Evolutionary conservation across 1,140 invertebrate species (phyloP).

Genomic region (Saccostrea cuccullata): DNA sequence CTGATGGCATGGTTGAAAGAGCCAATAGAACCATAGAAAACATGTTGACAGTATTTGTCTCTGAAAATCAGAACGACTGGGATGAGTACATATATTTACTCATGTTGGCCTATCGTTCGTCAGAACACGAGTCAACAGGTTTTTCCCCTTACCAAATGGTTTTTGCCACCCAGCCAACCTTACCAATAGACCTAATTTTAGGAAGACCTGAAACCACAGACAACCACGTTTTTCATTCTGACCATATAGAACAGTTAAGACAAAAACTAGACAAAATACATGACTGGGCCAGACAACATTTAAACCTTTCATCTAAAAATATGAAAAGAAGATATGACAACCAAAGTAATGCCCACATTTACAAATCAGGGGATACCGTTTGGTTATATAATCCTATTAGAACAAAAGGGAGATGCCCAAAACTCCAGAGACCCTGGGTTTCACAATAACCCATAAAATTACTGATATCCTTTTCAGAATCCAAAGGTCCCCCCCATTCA

Average conservation of each 20-base stretch:
- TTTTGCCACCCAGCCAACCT: conserved; percentile 40
- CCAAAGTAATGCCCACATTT: background rate
- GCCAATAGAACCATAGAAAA: conserved; percentile 51
- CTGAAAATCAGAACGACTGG: conserved; percentile 50
- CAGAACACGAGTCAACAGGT: conserved; percentile 43
- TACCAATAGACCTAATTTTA: conserved; percentile 41
- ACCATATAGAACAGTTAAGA: background rate
- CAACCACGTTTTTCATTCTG: background rate
- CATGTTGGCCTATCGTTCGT: conserved; percentile 47
- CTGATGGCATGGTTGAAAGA: conserved; percentile 59
- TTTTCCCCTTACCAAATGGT: conserved; percentile 44
- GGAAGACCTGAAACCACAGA: conserved; percentile 2
- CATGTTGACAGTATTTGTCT: conserved; percentile 48
- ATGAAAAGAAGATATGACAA: conserved; percentile 41
- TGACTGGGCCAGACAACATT: background rate
- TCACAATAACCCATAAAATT: conserved; percentile 22
- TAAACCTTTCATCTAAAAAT: conserved; percentile 14
- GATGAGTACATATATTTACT: conserved; percentile 46
- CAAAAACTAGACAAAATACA: conserved; percentile 23
- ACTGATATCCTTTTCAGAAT: conserved; percentile 45
- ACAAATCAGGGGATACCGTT: conserved; percentile 21
- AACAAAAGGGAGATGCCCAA: conserved; percentile 38
- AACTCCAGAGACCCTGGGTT: conserved; percentile 48
- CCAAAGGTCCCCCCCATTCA: conserved; percentile 3
- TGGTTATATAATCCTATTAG: conserved; percentile 37